phyloP scores from a whole-genome alignment of 2,888 invertebrate genomes.

The Zygogramma bicolorata region DNA sequence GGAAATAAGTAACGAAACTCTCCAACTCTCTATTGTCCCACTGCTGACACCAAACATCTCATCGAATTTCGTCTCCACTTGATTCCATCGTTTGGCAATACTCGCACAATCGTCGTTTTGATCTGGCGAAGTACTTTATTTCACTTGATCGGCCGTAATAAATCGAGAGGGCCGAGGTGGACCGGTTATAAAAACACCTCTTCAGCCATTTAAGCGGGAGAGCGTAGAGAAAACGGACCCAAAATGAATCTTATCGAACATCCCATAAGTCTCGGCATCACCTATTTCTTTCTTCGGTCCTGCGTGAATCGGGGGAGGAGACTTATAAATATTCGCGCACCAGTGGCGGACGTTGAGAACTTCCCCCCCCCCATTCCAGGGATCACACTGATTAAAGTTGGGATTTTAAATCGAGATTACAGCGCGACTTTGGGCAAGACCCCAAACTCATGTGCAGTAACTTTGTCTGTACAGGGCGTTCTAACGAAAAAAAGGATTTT shows the following conservation, averaged over 20 bases:
- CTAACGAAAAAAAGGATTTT: no score
- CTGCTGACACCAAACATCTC: background rate
- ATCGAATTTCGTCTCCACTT: background rate
- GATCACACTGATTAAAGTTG: no score
- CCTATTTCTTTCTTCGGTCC: conserved; percentile 67
- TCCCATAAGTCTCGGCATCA: conserved; percentile 70
- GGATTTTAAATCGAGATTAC: no score
- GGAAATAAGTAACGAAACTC: no score
- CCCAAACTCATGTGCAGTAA: no score
- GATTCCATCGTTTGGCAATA: background rate
- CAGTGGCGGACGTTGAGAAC: no score
- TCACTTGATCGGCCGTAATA: conserved; percentile 54
- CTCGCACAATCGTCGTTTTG: conserved; percentile 50
- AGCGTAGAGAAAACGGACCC: conserved; percentile 44
- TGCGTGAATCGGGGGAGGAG: conserved; percentile 65
- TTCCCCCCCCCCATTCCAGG: no score
- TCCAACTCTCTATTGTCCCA: no score
- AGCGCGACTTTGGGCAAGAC: no score
- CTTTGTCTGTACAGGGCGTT: no score
- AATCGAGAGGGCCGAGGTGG: conserved; percentile 58
- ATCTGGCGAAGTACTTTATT: conserved; percentile 60
- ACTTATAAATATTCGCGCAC: conserved; percentile 67
- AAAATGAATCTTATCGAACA: conserved; percentile 70
- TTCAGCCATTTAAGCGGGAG: conserved; percentile 62
- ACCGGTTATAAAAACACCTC: conserved; percentile 65